A percentile compares a stretch with the other conserved stretches of the same genome.
phyloP scores from a whole-genome alignment of 1,140 invertebrate genomes.

The Brachystomella parvula region DNA sequence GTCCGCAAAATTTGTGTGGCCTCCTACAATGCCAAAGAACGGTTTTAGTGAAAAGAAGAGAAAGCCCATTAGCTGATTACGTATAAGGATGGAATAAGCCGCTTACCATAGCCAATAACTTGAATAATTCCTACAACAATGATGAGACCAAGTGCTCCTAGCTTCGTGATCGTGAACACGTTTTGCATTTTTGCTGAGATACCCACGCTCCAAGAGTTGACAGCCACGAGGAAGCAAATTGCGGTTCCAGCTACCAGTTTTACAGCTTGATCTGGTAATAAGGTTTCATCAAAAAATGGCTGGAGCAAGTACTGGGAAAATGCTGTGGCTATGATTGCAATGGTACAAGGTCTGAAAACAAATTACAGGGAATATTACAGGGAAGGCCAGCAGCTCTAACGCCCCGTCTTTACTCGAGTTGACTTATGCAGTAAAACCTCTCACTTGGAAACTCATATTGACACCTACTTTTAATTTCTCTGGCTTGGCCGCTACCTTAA shows the following conservation, averaged over 20 bases:
- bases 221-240: conserved; percentile 71
- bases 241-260: conserved; percentile 63
- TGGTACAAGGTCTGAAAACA: conserved; percentile 73
- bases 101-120: no score
- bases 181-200: conserved; percentile 79
- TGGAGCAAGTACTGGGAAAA: conserved; percentile 92
- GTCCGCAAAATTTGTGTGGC: conserved; percentile 62
- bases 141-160: conserved; percentile 48
- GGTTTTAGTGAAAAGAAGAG: no score
- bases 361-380: no score
- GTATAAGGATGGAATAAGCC: no score
- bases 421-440: no score
- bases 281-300: conserved; percentile 71
- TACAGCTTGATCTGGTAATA: conserved; percentile 59
- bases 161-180: conserved; percentile 51
- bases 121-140: conserved; percentile 54
- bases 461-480: no score
- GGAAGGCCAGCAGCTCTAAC: no score
- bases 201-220: conserved; percentile 83
- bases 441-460: no score
- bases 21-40: conserved; percentile 47
- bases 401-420: no score
- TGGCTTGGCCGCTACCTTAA: no score
- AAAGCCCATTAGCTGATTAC: no score
- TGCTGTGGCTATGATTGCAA: conserved; percentile 90